These are phyloP conservation scores for Pitangus sulphuratus DNA, from an alignment of 2,797 vertebrate species.

Conservation along the genomic window DNA sequence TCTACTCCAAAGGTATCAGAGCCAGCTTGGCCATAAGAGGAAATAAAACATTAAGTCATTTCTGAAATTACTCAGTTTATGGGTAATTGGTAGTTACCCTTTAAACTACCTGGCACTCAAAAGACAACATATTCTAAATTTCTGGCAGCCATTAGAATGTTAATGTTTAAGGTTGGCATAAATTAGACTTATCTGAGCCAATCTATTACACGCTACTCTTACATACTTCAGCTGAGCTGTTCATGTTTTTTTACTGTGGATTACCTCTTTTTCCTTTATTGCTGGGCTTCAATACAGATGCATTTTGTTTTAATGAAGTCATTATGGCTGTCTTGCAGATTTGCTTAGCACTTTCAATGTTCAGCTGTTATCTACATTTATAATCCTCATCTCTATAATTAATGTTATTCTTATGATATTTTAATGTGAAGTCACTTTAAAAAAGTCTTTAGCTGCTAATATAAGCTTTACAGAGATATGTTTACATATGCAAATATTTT, in stretches of 20 bases:
- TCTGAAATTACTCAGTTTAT: constrained; percentile 1
- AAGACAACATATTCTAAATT: constrained; percentile 58
- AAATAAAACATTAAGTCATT: constrained; percentile 53
- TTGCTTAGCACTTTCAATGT: constrained; percentile 57
- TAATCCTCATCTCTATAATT: constrained; percentile 65
- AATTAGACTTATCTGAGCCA: constrained; percentile 53
- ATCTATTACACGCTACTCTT: constrained; percentile 33
- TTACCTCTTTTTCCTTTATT: constrained; percentile 43
- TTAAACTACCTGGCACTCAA: constrained; percentile 60
- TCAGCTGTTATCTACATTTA: constrained; percentile 60
- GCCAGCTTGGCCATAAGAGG: background rate
- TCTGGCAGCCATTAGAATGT: constrained; percentile 33
- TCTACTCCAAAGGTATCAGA: background rate
- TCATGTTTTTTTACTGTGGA: constrained; percentile 37
- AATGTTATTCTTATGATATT: constrained; percentile 48
- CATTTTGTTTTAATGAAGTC: constrained; percentile 70
- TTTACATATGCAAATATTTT: constrained; percentile 35
- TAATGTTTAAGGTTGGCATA: constrained; percentile 56
- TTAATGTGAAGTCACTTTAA: constrained; percentile 25
- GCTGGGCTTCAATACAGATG: constrained; percentile 12
- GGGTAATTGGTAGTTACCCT: constrained; percentile 56
- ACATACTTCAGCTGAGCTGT: constrained; percentile 26
- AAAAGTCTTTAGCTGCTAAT: constrained; percentile 42
- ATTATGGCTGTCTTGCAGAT: constrained; percentile 37
- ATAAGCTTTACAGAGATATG: constrained; percentile 27